phyloP scores from a whole-genome alignment of 2,797 vertebrate genomes.

The Hapalemur alaotrensis region DNA sequence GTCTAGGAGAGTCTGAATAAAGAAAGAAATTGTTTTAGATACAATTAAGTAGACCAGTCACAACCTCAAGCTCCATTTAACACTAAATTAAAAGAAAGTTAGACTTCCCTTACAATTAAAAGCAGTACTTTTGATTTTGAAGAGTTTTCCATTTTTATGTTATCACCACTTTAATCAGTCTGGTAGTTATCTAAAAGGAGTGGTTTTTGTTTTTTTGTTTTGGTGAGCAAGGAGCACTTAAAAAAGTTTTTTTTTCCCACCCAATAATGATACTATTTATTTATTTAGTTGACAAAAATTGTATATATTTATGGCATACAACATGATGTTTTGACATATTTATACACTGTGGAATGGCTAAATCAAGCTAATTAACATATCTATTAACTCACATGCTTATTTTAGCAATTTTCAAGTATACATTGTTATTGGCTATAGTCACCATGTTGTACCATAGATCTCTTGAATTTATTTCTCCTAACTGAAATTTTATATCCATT shows the following conservation, averaged over 20 bases:
- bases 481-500: neutral
- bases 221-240: neutral
- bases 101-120: neutral
- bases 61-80: neutral
- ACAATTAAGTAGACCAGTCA: neutral
- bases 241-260: neutral
- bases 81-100: neutral
- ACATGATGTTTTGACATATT: neutral
- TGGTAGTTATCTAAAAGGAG: neutral
- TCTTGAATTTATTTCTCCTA: neutral
- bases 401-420: neutral
- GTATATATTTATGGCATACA: neutral
- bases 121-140: neutral
- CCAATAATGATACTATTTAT: neutral
- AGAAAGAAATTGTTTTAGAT: neutral
- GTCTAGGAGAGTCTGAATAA: conserved; percentile 1
- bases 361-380: neutral
- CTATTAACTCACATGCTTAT: neutral
- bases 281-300: neutral
- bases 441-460: neutral
- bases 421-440: neutral
- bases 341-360: neutral
- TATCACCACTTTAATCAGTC: neutral
- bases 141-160: neutral
- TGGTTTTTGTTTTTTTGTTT: neutral